A percentile compares a stretch with the other conserved stretches of the same genome.
These are phyloP conservation scores for Polypterus bichir DNA, from an alignment of 2,113 vertebrate species.

Conservation along the genomic window DNA sequence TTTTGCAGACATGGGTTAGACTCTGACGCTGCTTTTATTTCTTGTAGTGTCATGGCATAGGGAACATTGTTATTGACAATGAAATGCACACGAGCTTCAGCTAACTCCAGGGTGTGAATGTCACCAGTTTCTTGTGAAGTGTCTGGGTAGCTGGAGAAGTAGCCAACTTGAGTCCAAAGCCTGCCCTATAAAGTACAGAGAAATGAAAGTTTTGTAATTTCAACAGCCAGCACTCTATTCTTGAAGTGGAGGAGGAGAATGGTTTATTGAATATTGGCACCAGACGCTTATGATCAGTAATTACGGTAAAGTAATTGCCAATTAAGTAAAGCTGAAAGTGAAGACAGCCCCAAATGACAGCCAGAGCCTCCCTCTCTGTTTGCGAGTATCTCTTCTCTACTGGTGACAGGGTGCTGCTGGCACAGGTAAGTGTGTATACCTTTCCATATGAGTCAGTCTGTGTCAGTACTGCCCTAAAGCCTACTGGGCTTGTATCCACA, in stretches of 20 bases:
- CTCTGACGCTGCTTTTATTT: background rate
- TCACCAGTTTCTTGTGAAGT: background rate
- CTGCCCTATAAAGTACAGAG: background rate
- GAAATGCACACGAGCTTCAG: background rate
- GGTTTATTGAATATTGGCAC: background rate
- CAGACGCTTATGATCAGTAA: background rate
- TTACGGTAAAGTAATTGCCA: background rate
- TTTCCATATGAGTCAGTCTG: background rate
- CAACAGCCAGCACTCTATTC: background rate
- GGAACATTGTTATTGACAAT: background rate
- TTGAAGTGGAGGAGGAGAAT: background rate
- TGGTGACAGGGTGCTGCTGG: slow-evolving; percentile 14
- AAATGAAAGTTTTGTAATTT: background rate
- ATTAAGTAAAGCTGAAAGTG: background rate
- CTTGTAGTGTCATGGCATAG: background rate
- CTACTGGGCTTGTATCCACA: background rate
- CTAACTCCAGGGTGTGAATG: background rate
- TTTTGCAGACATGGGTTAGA: background rate
- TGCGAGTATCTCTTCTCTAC: slow-evolving; percentile 4
- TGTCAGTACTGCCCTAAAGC: slow-evolving; percentile 4
- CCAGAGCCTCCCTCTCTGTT: background rate
- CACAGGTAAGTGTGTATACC: background rate
- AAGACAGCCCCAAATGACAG: background rate
- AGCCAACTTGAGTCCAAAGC: background rate
- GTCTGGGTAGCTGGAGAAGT: background rate